phyloP scores from a whole-genome alignment of 37 sponge, comb jelly and placozoan genomes.

The Beroe ovata region DNA sequence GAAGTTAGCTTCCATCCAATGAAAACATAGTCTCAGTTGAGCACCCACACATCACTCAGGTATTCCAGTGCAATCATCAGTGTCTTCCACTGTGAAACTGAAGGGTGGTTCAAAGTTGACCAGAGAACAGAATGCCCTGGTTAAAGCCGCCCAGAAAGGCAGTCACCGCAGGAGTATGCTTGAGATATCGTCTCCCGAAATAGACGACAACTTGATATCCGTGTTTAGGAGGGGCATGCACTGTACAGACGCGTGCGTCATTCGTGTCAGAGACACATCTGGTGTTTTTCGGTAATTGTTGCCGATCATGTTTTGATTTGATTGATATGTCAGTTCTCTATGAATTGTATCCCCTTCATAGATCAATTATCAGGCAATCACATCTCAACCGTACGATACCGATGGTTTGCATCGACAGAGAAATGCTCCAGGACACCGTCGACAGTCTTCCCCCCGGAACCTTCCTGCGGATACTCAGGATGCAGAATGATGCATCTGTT shows the following conservation, averaged over 20 bases:
- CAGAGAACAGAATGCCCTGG: background rate
- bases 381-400: conserved; percentile 28
- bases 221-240: conserved; percentile 52
- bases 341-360: too few relatives aligned
- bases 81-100: too few relatives aligned
- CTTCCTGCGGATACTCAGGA: conserved; percentile 21
- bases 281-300: conserved; percentile 32
- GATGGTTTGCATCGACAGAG: conserved; percentile 40
- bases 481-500: conserved; percentile 34
- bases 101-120: background rate
- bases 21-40: too few relatives aligned
- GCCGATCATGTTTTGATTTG: background rate
- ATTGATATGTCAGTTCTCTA: too few relatives aligned
- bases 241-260: conserved; percentile 57
- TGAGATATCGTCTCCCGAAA: conserved; percentile 5
- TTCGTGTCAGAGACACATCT: conserved; percentile 41
- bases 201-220: conserved; percentile 30
- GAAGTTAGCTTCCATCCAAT: too few relatives aligned
- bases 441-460: background rate
- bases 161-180: conserved; percentile 52
- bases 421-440: conserved; percentile 16
- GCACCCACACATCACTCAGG: too few relatives aligned
- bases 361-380: conserved; percentile 34
- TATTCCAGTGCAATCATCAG: too few relatives aligned
- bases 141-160: background rate